Base-by-base conservation (phyloP, 2,797 vertebrate species). In the Mormyrus hasselquistii region DNA sequence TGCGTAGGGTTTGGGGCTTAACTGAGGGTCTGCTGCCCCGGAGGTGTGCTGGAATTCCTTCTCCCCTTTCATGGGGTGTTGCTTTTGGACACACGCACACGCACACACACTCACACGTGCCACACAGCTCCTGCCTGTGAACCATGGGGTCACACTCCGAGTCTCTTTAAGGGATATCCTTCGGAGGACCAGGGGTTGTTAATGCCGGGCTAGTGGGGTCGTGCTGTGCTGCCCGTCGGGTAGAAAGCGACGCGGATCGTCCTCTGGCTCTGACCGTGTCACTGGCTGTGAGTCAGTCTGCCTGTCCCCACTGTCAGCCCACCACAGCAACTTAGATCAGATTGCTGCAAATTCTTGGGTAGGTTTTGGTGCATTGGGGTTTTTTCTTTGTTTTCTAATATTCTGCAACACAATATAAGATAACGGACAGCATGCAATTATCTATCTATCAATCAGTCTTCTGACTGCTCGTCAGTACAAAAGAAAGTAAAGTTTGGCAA, bases 21-120 rank as follows among this genome's bases (percentile, higher is more conserved):
- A 38, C 50, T 16, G 22, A 14, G 49, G 84, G 84, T 34, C 49
- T 76, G 25, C 84, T 16, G 25, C 84, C 50, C 84, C 14, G 6
- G 84, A 14, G 50, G 84, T 16, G 49, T 25, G 55, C 84, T 22
- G 50, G 52, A 38, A 86, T 55, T 86, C 57, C 84, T 55, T 34
- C 84, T 86, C 52, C 84, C 19, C 84, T 86, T 86, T 34, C 50
- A 84, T 19, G 50, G 57, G 84, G 50, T 57, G 84, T 38, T 55
- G 14, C 84, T 86, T 55, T 55, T 86, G 84, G 52, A 55, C 47
- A 50, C 47, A n/a, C 59, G n/a, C n/a, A 1, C 41, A 19, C 41
- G 4, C 29, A 7, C 69, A 65, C 38, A 34, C 41, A n/a, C 34
- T n/a, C 34, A 50, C 47, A 44, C 79, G 44, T 84, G 82, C 47